phyloP scores from a whole-genome alignment of 2,888 invertebrate species.

The Andrena marginata region DNA sequence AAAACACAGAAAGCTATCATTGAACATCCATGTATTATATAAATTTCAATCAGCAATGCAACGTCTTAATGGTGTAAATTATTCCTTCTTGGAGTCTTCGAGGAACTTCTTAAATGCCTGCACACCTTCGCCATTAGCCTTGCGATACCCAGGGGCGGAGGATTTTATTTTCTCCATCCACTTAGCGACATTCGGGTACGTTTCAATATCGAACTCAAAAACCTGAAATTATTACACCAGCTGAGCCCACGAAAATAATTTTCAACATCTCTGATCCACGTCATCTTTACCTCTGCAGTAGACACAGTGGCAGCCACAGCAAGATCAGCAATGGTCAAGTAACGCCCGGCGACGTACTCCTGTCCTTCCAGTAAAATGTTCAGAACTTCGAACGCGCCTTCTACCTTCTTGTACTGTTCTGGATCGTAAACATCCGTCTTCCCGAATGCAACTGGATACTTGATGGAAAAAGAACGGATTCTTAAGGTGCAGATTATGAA shows the following conservation, averaged over 20 bases:
- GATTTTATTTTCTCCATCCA: constrained; percentile 88
- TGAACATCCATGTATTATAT: too few relatives aligned
- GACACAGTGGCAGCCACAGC: constrained; percentile 76
- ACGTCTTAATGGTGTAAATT: neutral
- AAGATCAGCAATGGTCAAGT: constrained; percentile 81
- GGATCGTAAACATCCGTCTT: constrained; percentile 64
- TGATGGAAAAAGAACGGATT: neutral
- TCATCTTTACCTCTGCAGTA: constrained; percentile 74
- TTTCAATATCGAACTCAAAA: constrained; percentile 80
- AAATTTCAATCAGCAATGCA: too few relatives aligned
- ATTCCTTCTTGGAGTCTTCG: constrained; percentile 3
- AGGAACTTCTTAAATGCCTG: constrained; percentile 71
- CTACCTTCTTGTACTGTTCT: constrained; percentile 68
- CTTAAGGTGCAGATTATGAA: neutral
- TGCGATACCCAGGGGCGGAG: constrained; percentile 87
- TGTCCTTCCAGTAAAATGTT: constrained; percentile 78
- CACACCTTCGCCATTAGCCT: constrained; percentile 82
- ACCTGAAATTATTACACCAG: constrained; percentile 63
- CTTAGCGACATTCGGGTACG: constrained; percentile 89
- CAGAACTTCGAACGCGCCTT: constrained; percentile 72
- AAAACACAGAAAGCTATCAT: too few relatives aligned
- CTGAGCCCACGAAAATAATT: neutral
- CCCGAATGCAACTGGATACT: constrained; percentile 75
- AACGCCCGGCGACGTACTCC: constrained; percentile 79
- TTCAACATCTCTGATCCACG: neutral